Percentiles rank a stretch among this genome's conserved stretches.
phyloP scores from a whole-genome alignment of 2,888 invertebrate genomes.

The Acrobasis repandana region DNA sequence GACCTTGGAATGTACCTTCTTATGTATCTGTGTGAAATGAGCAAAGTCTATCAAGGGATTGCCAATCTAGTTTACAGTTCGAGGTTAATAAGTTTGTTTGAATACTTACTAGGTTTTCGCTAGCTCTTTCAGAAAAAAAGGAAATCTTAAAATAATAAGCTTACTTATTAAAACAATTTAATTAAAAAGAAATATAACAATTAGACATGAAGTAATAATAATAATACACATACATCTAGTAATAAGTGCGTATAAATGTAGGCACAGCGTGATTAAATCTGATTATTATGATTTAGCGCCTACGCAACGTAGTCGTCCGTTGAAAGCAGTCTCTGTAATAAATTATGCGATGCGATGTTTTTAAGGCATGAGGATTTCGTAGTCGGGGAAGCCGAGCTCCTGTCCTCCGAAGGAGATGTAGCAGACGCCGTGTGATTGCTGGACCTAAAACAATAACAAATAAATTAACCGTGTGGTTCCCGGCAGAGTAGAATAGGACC shows the following conservation, averaged over 20 bases:
- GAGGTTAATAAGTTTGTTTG: no score
- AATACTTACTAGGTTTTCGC: no score
- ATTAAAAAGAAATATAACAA: slow-evolving; percentile 33
- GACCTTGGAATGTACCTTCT: no score
- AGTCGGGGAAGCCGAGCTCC: slow-evolving; percentile 91
- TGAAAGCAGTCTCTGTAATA: slow-evolving; percentile 31
- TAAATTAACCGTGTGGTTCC: no score
- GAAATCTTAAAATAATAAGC: not conserved
- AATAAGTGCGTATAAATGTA: slow-evolving; percentile 28
- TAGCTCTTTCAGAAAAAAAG: no score
- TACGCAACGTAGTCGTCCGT: slow-evolving; percentile 17
- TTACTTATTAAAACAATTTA: slow-evolving; percentile 36
- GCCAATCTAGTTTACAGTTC: no score
- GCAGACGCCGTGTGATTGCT: slow-evolving; percentile 90
- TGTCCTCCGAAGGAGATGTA: slow-evolving; percentile 93
- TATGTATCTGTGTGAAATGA: no score
- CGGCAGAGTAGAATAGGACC: no score
- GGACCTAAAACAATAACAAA: slow-evolving; percentile 61
- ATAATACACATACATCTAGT: slow-evolving; percentile 8
- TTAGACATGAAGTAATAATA: slow-evolving; percentile 22
- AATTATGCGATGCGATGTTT: slow-evolving; percentile 32
- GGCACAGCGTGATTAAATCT: slow-evolving; percentile 39
- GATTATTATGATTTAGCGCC: slow-evolving; percentile 9
- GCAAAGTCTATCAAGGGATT: no score
- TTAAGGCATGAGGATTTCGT: slow-evolving; percentile 87